Evolutionary conservation across 2,797 vertebrate genomes (phyloP).

Genomic region (Cuniculus paca): DNA sequence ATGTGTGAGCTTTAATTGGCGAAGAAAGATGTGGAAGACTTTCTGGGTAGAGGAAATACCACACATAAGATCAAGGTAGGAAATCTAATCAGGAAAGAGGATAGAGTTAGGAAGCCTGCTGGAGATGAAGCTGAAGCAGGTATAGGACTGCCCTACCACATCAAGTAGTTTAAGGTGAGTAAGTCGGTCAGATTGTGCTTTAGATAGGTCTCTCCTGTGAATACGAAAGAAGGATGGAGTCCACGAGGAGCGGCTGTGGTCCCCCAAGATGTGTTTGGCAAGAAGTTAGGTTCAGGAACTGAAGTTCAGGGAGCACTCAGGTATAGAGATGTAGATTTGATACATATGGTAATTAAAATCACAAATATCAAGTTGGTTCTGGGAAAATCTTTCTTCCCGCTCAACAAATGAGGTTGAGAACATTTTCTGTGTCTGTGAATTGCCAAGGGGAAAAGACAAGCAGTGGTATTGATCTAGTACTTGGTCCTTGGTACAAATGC

Average conservation of each 20-base stretch:
- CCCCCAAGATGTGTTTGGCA: neutral
- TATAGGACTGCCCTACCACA: neutral
- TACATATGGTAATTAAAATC: neutral
- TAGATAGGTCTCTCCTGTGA: neutral
- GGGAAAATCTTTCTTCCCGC: neutral
- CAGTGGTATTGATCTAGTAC: neutral
- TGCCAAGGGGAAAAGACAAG: neutral
- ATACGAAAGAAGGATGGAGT: neutral
- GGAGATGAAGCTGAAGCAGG: neutral
- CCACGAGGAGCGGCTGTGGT: neutral
- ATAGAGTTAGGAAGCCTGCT: neutral
- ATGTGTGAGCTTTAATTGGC: neutral
- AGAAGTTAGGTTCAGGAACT: neutral
- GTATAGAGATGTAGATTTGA: neutral
- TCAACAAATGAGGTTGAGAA: neutral
- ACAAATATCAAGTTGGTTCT: neutral
- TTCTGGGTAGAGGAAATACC: neutral
- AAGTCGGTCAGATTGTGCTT: neutral
- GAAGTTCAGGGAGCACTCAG: neutral
- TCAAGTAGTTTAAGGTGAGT: neutral
- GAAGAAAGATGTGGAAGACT: neutral
- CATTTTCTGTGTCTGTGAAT: slow-evolving; percentile 25
- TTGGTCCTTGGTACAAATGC: neutral
- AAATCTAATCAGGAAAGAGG: neutral
- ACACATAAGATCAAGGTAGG: neutral